Conservation (phyloP, 2,888 invertebrate species). For the Spicauda simplicius region DNA sequence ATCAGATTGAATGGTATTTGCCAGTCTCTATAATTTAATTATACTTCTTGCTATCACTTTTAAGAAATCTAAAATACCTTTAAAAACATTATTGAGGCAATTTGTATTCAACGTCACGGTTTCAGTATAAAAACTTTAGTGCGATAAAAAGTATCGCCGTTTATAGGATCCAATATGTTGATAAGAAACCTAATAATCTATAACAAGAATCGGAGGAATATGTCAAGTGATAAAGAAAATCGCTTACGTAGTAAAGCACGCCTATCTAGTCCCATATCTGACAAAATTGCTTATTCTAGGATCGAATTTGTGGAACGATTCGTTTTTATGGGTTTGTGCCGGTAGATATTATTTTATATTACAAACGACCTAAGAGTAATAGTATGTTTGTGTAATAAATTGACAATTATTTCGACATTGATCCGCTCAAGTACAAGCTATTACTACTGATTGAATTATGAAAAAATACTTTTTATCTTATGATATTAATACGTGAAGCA, state of each 20-base stretch:
- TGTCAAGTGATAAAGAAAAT: slow-evolving; percentile 24
- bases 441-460: too few species aligned
- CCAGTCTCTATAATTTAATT: too few species aligned
- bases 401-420: not conserved
- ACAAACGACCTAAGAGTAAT: not conserved
- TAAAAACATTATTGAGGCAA: not conserved
- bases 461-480: too few species aligned
- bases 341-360: not conserved
- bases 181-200: slow-evolving; percentile 25
- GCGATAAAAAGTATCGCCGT: slow-evolving; percentile 3
- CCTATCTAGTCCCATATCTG: slow-evolving; percentile 20
- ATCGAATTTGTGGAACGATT: slow-evolving; percentile 14
- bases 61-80: not conserved
- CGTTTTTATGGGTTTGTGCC: slow-evolving; percentile 15
- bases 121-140: slow-evolving; percentile 14
- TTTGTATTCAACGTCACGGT: slow-evolving; percentile 27
- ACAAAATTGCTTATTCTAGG: slow-evolving; percentile 28
- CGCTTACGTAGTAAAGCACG: slow-evolving; percentile 20
- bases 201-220: slow-evolving; percentile 26
- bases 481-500: too few species aligned
- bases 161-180: slow-evolving; percentile 15
- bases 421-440: too few species aligned
- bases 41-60: too few species aligned
- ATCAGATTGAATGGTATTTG: too few species aligned
- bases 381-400: not conserved